These are phyloP conservation scores for Otolemur garnettii DNA, from an alignment of 2,113 vertebrate genomes.

Conservation along the genomic window DNA sequence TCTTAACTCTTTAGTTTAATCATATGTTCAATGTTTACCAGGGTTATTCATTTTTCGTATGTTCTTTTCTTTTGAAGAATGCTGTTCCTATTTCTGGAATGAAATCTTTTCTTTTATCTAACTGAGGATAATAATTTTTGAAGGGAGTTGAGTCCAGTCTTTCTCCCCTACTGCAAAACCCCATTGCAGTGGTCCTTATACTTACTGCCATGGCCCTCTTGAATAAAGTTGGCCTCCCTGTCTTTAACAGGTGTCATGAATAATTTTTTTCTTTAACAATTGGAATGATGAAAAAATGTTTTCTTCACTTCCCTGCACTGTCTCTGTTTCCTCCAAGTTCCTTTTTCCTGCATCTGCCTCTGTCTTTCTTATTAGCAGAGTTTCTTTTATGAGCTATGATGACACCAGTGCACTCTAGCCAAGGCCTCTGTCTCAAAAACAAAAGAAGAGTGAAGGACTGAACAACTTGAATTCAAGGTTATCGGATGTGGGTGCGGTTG, in stretches of 20 bases:
- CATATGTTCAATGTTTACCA: neutral
- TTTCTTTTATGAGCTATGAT: neutral
- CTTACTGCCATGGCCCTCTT: no score
- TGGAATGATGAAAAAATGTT: neutral
- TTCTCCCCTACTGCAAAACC: no score
- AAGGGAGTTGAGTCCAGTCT: no score
- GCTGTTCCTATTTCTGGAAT: neutral
- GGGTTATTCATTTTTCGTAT: constrained; percentile 14
- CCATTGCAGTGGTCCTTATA: no score
- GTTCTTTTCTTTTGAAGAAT: neutral
- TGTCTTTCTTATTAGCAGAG: neutral
- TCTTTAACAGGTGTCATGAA: no score
- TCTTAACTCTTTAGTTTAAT: neutral
- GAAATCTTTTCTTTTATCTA: neutral
- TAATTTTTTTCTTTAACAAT: no score
- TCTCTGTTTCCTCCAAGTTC: neutral
- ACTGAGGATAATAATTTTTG: neutral
- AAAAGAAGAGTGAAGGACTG: neutral
- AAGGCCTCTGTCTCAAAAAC: no score
- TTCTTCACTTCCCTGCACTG: neutral
- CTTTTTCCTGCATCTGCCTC: neutral
- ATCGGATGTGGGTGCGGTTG: neutral
- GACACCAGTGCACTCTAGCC: no score
- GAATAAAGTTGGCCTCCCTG: no score
- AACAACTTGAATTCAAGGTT: neutral